Evolutionary conservation across 2,797 vertebrate species (phyloP), one percentile per base, ranked within the genome.

Genomic region (Oreochromis mossambicus): DNA sequence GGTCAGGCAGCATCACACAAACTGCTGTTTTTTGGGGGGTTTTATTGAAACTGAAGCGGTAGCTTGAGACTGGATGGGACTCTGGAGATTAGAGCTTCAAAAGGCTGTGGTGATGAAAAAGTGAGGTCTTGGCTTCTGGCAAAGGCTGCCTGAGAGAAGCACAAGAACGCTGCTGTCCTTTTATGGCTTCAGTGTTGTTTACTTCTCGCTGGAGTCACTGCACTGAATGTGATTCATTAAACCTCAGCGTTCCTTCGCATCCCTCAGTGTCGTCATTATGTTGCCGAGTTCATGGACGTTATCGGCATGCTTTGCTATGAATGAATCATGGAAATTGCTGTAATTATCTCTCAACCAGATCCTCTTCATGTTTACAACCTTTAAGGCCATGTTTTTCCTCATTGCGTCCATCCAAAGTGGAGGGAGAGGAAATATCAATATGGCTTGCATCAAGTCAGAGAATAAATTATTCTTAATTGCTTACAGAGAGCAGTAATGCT

Each of bases 401-500:
- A 29, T 58, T 77, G 73, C 80, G 75, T 68, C 84, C 91, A 77
- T 80, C 79, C 90, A 87, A 80, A 86, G 76, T 87, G 79, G 80
- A 85, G 70, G 7, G 77, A 86, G 88, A 88, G 91, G 94, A 93
- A 93, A 92, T 88, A 89, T 91, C 91, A 93, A 86, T 91, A 86
- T 92, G 93, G 92, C 88, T 92, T 86, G 83, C 88, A 94, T 95
- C 92, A 95, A 91, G 87, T 86, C 73, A 15, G 76, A 87, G 89
- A 88, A 91, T 91, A 89, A 93, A 94, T 94, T 91, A 91, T 93
- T 95, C 66, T 81, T 95, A 95, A 95, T 95, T 92, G 90, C 82
- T 95, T 87, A 79, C 94, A 94, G 94, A 92, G 70, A 87, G 79
- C 81, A 15, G 85, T 50, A 77, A 81, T 5, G 79, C 89, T 87